Evolutionary conservation across 1,140 invertebrate genomes (phyloP).

Genomic region (Halictus rubicundus): DNA sequence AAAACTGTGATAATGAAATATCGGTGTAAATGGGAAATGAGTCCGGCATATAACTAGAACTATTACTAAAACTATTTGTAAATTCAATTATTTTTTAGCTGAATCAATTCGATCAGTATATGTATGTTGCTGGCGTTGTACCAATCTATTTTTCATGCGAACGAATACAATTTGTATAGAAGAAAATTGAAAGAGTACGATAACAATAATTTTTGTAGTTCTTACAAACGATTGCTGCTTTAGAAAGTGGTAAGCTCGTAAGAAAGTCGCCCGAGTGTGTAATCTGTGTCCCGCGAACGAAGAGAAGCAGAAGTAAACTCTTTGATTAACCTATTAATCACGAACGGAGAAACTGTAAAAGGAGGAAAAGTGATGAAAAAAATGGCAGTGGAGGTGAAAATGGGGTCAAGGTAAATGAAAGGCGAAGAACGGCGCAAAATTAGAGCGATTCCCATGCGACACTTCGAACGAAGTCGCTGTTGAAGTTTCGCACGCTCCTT

Average conservation of each 20-base stretch:
- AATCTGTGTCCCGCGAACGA: background rate
- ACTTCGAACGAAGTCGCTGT: background rate
- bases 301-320: background rate
- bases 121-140: too few species aligned
- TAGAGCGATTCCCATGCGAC: background rate
- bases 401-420: background rate
- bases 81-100: too few species aligned
- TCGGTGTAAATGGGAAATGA: too few species aligned
- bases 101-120: too few species aligned
- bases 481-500: background rate
- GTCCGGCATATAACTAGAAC: too few species aligned
- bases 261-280: background rate
- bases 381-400: constrained; percentile 12
- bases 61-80: too few species aligned
- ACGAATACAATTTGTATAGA: too few species aligned
- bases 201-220: too few species aligned
- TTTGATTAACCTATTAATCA: background rate
- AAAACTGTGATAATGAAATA: too few species aligned
- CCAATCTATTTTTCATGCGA: too few species aligned
- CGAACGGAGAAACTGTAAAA: background rate
- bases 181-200: too few species aligned
- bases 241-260: background rate
- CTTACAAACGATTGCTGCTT: background rate
- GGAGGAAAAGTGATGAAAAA: background rate
- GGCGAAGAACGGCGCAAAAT: background rate